Base-by-base conservation (phyloP, 1,140 invertebrate species). In the Philopotamus ludificatus region DNA sequence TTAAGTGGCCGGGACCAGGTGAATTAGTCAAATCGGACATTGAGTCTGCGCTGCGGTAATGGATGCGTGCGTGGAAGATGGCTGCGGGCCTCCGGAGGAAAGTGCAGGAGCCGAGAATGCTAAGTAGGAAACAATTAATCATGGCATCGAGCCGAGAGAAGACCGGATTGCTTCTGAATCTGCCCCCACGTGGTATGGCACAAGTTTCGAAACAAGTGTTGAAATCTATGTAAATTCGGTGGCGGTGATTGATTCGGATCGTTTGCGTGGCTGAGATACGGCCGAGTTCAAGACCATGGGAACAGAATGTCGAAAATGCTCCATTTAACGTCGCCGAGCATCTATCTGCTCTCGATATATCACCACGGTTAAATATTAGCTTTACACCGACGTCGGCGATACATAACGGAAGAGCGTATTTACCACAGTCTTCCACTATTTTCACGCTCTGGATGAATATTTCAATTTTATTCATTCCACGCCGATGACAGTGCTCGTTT, bases 71-170 rank as follows among this genome's bases (percentile, higher is more conserved):
- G 12, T 34, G 28, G 28, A 34, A n/a, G 28, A 34, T 47, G 44
- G 44, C 44, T 47, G 8, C 10, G 18, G 44, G 44, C 8, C 44
- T 47, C 4, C 4, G 12, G 28, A 9, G 44, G 44, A 47, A 47
- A 47, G 44, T 47, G 44, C 44, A 20, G 44, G 44, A 47, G 44
- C 44, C 15, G 44, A 47, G 44, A 47, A 47, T 47, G 18, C 44
- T 47, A 47, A 47, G 18, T 47, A 47, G 44, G 44, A 47, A 47
- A 47, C 15, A 47, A 47, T 47, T 47, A 47, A 47, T 47, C 44
- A 47, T 12, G 28, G 28, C 28, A 12, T 4, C 28, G 28, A 7
- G 28, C 28, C 4, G 4, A 34, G 28, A 34, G 4, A 34, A 34
- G 4, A 34, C 12, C 4, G 28, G 28, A 34, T 34, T 34, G 28